Evolutionary conservation across 2,888 invertebrate species (phyloP), one percentile per base, ranked within the genome.

Genomic region (Pristionchus mayeri): DNA sequence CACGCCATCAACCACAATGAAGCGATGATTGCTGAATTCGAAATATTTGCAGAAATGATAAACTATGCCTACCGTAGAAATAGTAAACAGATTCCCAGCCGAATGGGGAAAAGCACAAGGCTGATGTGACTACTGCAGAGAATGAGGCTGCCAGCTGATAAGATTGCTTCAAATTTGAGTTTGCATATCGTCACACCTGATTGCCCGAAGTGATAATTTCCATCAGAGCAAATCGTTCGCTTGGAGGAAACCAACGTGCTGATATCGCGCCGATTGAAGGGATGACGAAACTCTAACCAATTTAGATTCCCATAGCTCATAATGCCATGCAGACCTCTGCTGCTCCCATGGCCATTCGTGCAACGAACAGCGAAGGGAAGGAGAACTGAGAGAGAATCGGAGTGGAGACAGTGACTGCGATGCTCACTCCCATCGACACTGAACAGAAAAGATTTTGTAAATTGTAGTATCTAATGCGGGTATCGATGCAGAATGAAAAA

Each of bases 261-360:
- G 67, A 34, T 4, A 37, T 67, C 30, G 40, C 67, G 4, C 67
- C 37, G 37, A 67, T 67, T 30, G 67, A 67, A 37, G 67, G 67
- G 27, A 67, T n/a, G 16, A 67, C 37, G 67, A 67, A 67, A 67
- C 67, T 67, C 67, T 67, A 37, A 30, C 16, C 30, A 7, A 16
- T 27, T 63, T 27, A 63, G 30, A 21, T 30, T 63, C 11, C 2
- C 2, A 63, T 30, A 30, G 13, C n/a, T n/a, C n/a, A n/a, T 18
- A 13, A 30, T 30, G 30, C 13, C 30, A 63, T 3, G 16, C 34
- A 18, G 18, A 90, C 90, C 85, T 90, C 90, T 16, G 87, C 91
- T 16, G 90, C 54, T 13, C 90, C 90, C 91, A 91, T 91, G 2
- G 89, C 24, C 13, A 90, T 21, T 81, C 90, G 30, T 0, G 86